Percentiles rank a stretch among this genome's conserved stretches.
phyloP scores from a whole-genome alignment of 1,140 invertebrate genomes.

The Drosophila orosa region DNA sequence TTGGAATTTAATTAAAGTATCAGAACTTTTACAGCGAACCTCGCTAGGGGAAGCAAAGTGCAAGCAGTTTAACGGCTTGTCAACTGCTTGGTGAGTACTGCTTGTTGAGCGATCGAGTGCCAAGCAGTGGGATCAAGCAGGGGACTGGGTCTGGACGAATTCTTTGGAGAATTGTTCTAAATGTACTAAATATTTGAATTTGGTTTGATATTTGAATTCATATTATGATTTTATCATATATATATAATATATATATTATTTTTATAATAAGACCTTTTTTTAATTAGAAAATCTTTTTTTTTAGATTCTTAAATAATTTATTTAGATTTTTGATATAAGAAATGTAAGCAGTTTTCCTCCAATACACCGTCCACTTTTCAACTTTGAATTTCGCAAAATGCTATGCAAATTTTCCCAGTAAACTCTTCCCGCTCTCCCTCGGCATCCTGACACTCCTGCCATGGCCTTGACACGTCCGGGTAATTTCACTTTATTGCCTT shows the following conservation, averaged over 20 bases:
- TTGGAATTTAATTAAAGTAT: neutral
- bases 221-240: too few relatives aligned
- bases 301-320: too few relatives aligned
- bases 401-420: neutral
- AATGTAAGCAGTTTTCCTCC: neutral
- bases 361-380: neutral
- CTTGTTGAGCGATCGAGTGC: neutral
- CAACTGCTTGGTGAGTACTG: neutral
- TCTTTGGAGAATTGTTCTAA: neutral
- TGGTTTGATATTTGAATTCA: neutral
- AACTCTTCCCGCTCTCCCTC: neutral
- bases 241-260: too few relatives aligned
- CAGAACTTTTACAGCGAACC: slow-evolving; percentile 5
- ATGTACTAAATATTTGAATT: neutral
- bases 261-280: too few relatives aligned
- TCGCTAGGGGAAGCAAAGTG: neutral
- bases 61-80: neutral
- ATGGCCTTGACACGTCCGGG: slow-evolving; percentile 72
- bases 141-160: too few relatives aligned
- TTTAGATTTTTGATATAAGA: neutral
- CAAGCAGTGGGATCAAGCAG: neutral
- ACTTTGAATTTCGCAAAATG: neutral
- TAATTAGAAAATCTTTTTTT: too few relatives aligned
- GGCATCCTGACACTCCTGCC: slow-evolving; percentile 2
- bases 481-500: slow-evolving; percentile 79